A percentile compares a stretch with the other conserved stretches of the same genome.
phyloP scores from a whole-genome alignment of 2,888 invertebrate genomes.

The Cepaea hortensis region DNA sequence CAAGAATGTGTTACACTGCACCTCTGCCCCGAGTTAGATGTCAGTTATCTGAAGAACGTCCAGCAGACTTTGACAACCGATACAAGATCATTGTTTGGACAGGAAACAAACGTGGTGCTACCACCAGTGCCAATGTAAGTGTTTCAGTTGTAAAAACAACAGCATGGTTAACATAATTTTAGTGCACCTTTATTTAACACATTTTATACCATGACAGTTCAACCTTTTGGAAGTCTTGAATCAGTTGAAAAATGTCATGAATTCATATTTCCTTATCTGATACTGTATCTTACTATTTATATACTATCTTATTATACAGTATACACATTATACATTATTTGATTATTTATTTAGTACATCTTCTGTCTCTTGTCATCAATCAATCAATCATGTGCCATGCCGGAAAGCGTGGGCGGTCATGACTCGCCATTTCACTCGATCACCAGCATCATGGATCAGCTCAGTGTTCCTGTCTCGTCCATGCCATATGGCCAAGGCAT shows the following conservation, averaged over 20 bases:
- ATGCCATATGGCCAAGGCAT: no score
- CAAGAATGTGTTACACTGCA: slow-evolving; percentile 64
- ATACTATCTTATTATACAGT: no score
- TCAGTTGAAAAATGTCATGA: neutral
- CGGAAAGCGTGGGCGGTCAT: no score
- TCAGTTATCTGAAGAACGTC: slow-evolving; percentile 54
- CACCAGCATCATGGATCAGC: no score
- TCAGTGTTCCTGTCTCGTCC: no score
- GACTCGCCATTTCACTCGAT: no score
- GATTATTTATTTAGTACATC: no score
- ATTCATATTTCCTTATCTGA: neutral
- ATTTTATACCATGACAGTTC: neutral
- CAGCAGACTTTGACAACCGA: slow-evolving; percentile 58
- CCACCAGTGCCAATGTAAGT: slow-evolving; percentile 68
- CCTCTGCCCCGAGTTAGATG: slow-evolving; percentile 62
- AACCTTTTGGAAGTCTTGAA: neutral
- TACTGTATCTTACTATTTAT: no score
- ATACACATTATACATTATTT: no score
- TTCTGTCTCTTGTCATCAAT: no score
- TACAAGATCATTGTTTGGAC: slow-evolving; percentile 69
- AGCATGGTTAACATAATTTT: neutral
- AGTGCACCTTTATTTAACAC: neutral
- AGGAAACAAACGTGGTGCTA: slow-evolving; percentile 60
- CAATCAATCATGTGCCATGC: no score
- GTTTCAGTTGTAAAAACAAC: no score